A percentile compares a stretch with the other conserved stretches of the same genome.
phyloP scores from a whole-genome alignment of 1,140 invertebrate genomes.

The Phocides pigmalion region DNA sequence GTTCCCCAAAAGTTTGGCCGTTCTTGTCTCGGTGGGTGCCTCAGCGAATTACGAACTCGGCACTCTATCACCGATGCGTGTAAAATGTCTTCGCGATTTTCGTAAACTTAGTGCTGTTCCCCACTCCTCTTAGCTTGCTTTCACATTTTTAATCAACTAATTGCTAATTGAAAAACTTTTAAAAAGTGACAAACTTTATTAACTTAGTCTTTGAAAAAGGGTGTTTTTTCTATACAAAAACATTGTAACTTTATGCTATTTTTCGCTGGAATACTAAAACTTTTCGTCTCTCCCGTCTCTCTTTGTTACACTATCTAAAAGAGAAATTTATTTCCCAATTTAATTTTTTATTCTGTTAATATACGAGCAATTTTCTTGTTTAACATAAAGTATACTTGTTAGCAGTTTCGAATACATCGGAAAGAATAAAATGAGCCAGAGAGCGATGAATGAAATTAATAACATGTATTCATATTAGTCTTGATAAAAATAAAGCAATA shows the following conservation, averaged over 20 bases:
- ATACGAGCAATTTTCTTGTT: too few relatives aligned
- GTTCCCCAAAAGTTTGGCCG: slow-evolving; percentile 68
- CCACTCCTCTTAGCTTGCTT: slow-evolving; percentile 29
- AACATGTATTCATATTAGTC: neutral
- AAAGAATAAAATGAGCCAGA: neutral
- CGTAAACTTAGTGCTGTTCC: slow-evolving; percentile 57
- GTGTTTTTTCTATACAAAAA: slow-evolving; percentile 52
- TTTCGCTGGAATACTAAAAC: too few relatives aligned
- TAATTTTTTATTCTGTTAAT: too few relatives aligned
- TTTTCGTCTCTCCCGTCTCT: too few relatives aligned
- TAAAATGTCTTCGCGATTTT: slow-evolving; percentile 69
- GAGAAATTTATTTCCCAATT: too few relatives aligned
- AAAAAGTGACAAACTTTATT: slow-evolving; percentile 41
- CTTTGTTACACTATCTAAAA: too few relatives aligned
- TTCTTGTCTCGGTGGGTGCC: slow-evolving; percentile 64
- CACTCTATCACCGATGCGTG: slow-evolving; percentile 68
- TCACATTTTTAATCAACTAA: slow-evolving; percentile 69
- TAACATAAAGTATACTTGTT: neutral
- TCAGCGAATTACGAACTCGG: slow-evolving; percentile 62
- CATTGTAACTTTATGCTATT: slow-evolving; percentile 28
- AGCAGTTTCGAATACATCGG: neutral
- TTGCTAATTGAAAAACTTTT: slow-evolving; percentile 74
- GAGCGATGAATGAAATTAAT: neutral
- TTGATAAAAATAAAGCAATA: neutral
- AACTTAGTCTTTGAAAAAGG: slow-evolving; percentile 50